These are phyloP conservation scores for Chymomyza costata DNA, from an alignment of 1,140 invertebrate genomes.

Conservation along the genomic window DNA sequence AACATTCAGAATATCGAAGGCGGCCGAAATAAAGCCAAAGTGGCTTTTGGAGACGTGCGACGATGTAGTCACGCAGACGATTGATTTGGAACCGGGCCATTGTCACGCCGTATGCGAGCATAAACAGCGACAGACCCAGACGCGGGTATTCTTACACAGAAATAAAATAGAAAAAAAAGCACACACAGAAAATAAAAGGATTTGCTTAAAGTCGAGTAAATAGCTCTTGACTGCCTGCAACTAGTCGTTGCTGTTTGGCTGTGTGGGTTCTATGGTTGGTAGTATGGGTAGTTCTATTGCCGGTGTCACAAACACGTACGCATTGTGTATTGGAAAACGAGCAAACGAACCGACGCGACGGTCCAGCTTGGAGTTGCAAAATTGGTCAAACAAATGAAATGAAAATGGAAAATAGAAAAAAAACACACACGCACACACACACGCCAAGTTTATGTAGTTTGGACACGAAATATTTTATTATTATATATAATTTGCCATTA, in stretches of 20 bases:
- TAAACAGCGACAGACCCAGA: background rate
- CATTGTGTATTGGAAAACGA: slow-evolving; percentile 44
- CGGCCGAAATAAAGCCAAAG: slow-evolving; percentile 17
- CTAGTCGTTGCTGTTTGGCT: no score
- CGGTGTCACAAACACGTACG: slow-evolving; percentile 48
- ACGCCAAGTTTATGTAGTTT: slow-evolving; percentile 56
- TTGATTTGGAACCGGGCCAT: slow-evolving; percentile 66
- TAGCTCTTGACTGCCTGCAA: slow-evolving; percentile 2
- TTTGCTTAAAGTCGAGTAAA: slow-evolving; percentile 42
- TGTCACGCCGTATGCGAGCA: slow-evolving; percentile 56
- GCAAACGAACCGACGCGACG: slow-evolving; percentile 4
- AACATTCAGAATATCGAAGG: slow-evolving; percentile 3
- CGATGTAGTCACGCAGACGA: slow-evolving; percentile 56
- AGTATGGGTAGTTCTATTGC: background rate
- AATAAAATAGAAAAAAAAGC: background rate
- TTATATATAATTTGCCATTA: slow-evolving; percentile 73
- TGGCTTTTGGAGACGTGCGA: slow-evolving; percentile 5
- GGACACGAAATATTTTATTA: slow-evolving; percentile 72
- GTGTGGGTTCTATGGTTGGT: background rate
- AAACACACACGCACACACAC: background rate
- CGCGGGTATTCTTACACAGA: background rate
- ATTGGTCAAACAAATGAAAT: background rate
- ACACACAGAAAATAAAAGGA: slow-evolving; percentile 37
- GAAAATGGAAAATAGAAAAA: background rate
- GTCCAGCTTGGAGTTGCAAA: background rate